Evolutionary conservation across 2,113 vertebrate species (phyloP), one percentile per base, ranked within the genome.

Genomic region (Chloropsis hardwickii): DNA sequence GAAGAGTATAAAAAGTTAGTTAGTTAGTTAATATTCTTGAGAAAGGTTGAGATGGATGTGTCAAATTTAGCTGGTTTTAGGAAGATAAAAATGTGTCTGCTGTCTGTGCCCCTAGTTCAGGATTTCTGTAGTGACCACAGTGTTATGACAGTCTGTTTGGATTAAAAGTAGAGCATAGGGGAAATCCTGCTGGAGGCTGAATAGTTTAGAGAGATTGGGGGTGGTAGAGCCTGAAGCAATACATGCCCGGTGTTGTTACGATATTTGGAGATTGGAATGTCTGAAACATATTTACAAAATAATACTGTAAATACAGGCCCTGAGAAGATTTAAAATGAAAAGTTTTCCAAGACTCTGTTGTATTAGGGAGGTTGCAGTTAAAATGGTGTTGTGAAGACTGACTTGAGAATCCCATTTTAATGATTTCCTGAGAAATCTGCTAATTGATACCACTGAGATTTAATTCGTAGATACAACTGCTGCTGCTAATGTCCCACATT

Each of bases 401-500:
- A 88, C 53, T 14, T 60, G 56, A 67, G 73, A 78, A 65, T 80
- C 57, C 31, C 10, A 16, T 81, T 90, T 83, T 50, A 90, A 66
- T 93, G 88, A 67, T 86, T 91, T 94, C 70, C 66, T 50, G 79
- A 88, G 64, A 88, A 90, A 74, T 88, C 42, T 81, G 16, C 81
- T 95, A 92, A 94, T 94, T 95, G 61, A 53, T 94, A 85, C 91
- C 65, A 14, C 28, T 94, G 91, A 92, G 81, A 81, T 81, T 97
- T 88, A 77, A 77, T 92, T 77, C 17, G 37, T 71, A 90, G 70
- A 25, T 87, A 83, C 28, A 61, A 33, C 57, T 91, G 31, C 86
- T 66, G 24, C 74, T 95, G 40, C 48, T 76, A 64, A 57, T 92
- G 89, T 19, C 48, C 88, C 61, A 67, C 37, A 91, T 91, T 83